phyloP scores from a whole-genome alignment of 2,113 vertebrate genomes.

The Poicephalus meyeri region DNA sequence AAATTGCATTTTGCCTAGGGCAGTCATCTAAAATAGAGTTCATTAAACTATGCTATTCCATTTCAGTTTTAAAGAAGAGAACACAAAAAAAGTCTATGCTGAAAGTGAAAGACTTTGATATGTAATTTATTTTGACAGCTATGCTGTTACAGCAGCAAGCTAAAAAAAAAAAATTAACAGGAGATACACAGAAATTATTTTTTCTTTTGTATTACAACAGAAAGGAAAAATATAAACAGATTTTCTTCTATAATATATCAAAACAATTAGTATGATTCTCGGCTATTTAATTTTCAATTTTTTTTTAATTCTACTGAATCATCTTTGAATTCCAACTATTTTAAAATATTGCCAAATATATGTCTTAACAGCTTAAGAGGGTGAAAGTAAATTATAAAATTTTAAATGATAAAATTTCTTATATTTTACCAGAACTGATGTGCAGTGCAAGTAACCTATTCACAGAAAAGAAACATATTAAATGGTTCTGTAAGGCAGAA shows the following conservation, averaged over 20 bases:
- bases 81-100: background rate
- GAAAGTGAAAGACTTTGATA: slow-evolving; percentile 12
- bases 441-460: background rate
- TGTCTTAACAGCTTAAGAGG: background rate
- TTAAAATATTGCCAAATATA: background rate
- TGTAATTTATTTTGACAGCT: background rate
- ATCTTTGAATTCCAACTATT: background rate
- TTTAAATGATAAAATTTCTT: background rate
- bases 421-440: background rate
- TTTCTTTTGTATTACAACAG: background rate
- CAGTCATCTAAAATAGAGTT: slow-evolving; percentile 42
- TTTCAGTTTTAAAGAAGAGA: slow-evolving; percentile 20
- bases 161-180: background rate
- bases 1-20: slow-evolving; percentile 40
- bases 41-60: slow-evolving; percentile 45
- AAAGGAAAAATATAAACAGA: background rate
- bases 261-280: background rate
- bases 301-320: background rate
- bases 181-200: background rate
- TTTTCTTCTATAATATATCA: background rate
- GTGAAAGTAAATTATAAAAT: background rate
- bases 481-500: background rate
- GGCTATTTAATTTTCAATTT: background rate
- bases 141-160: background rate
- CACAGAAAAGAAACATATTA: background rate